Evolutionary conservation across 2,113 vertebrate species (phyloP), one percentile per base, ranked within the genome.

Genomic region (Prietella phreatophila): DNA sequence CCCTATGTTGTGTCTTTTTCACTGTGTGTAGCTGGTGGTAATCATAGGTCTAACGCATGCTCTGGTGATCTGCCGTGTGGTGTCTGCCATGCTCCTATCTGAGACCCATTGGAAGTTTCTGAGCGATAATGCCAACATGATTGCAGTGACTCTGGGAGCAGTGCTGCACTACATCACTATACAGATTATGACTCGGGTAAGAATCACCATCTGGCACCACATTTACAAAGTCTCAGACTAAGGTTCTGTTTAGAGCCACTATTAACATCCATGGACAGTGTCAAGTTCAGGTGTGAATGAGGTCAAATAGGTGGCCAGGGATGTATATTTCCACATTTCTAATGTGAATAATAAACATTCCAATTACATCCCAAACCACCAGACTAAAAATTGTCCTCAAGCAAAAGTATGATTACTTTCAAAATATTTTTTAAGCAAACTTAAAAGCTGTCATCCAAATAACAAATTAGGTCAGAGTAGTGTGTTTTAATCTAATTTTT

Each of bases 101-200:
- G 92, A 94, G 63, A 89, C 90, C 2, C 0, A 11, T 0, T 91
- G 82, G 30, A 30, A 82, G 4, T 94, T 97, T 71, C 69, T 97
- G 50, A 91, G 7, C 0, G 92, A 96, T 2, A 88, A 95, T 0
- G 96, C 97, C 88, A 93, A 93, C 92, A 94, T 92, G 0, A 73
- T 94, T 0, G 96, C 95, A 0, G 93, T 97, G 89, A 87, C 95
- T 56, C 92, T 96, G 0, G 97, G 97, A 8, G 97, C 97, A 0
- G 93, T 98, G 61, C 92, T 97, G 89, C 98, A 99, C 91, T 99
- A 98, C 8, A 0, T 97, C 69, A 97, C 95, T 90, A 98, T 99
- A 1, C 61, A 97, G 90, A 10, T 96, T 94, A 97, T 98, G 97
- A 98, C 94, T 82, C 90, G 90, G 87, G 95, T 96, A 93, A 67